These are phyloP conservation scores for Molanna angustata DNA, from an alignment of 2,888 invertebrate genomes.

Conservation along the genomic window DNA sequence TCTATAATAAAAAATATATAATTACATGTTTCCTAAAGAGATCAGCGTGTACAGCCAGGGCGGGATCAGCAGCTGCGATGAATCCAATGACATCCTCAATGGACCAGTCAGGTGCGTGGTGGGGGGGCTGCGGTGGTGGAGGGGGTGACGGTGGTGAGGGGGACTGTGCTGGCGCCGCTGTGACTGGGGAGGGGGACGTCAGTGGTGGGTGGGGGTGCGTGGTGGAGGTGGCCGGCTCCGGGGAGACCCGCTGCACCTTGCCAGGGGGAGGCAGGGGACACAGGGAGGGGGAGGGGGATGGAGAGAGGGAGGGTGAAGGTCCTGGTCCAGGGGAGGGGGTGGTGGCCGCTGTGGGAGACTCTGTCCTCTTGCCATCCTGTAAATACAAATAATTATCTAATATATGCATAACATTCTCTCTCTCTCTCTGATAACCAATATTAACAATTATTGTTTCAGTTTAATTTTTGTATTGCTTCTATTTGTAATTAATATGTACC, in stretches of 20 bases:
- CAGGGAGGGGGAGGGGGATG: too few species aligned
- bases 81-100: conserved; percentile 93
- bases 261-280: too few species aligned
- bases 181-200: conserved; percentile 61
- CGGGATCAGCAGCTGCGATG: conserved; percentile 81
- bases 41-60: conserved; percentile 83
- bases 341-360: conserved; percentile 33
- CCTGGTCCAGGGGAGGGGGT: too few species aligned
- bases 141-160: conserved; percentile 43
- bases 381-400: too few species aligned
- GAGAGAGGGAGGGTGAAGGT: too few species aligned
- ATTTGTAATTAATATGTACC: background rate
- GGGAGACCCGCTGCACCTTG: conserved; percentile 49
- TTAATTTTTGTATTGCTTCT: background rate
- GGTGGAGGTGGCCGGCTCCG: conserved; percentile 69
- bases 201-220: conserved; percentile 65
- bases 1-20: conserved; percentile 34
- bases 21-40: conserved; percentile 90
- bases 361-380: conserved; percentile 21
- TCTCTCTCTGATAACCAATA: background rate
- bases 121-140: conserved; percentile 36
- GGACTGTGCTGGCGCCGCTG: conserved; percentile 26
- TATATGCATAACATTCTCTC: background rate
- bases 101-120: conserved; percentile 69
- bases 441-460: background rate